phyloP scores from a whole-genome alignment of 2,797 vertebrate genomes.

The Australoheros facetus region DNA sequence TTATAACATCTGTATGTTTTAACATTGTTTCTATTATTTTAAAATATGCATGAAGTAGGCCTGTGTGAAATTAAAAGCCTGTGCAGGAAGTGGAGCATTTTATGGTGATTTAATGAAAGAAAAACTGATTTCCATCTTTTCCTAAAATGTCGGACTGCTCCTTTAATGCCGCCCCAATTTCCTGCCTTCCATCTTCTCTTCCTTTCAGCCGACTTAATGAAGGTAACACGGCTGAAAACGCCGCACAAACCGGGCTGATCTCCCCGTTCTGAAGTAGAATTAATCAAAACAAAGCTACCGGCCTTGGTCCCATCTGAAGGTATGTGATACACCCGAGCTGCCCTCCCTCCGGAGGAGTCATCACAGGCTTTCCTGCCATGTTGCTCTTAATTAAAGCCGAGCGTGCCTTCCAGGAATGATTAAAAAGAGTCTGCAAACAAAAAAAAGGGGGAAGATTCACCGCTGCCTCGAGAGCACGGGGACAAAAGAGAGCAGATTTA shows the following conservation, averaged over 20 bases:
- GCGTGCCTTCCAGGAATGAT: slow-evolving; percentile 52
- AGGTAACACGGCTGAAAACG: neutral
- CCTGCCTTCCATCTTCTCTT: neutral
- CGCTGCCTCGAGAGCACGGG: slow-evolving; percentile 26
- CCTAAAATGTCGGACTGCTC: neutral
- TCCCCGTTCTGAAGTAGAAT: neutral
- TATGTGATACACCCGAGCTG: neutral
- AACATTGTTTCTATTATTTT: too few species aligned
- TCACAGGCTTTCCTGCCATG: slow-evolving; percentile 39
- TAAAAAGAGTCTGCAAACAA: slow-evolving; percentile 59
- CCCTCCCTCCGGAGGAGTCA: slow-evolving; percentile 57
- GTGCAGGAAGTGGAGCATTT: neutral
- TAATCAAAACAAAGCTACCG: neutral
- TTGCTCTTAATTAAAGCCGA: slow-evolving; percentile 69
- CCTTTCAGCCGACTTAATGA: neutral
- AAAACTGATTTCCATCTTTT: slow-evolving; percentile 4
- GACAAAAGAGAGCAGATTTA: slow-evolving; percentile 58
- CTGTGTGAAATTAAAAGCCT: neutral
- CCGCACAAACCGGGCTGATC: neutral
- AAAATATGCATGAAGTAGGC: neutral
- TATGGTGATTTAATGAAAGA: neutral
- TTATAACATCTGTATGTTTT: too few species aligned
- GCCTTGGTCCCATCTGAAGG: neutral
- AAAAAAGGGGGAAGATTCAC: neutral
- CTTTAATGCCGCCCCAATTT: neutral